Conservation (phyloP, 2,888 invertebrate genomes). For the Deilephila elpenor region DNA sequence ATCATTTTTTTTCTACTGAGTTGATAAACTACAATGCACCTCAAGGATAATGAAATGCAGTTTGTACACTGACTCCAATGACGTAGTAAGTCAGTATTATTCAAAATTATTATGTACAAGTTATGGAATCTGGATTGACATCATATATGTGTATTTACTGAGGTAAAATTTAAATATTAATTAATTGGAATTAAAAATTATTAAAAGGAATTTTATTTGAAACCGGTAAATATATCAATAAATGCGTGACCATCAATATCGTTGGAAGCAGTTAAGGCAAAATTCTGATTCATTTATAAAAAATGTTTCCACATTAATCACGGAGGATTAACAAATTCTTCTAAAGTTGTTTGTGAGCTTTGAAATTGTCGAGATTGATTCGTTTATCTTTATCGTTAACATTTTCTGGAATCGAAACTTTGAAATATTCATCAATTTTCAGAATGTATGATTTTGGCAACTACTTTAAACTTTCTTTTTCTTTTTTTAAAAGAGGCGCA, state of each 20-base stretch:
- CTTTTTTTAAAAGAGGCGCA: too few species aligned
- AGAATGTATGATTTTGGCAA: background rate
- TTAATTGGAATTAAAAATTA: too few species aligned
- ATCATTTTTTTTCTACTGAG: too few species aligned
- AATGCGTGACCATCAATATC: background rate
- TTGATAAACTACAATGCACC: too few species aligned
- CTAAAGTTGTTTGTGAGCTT: background rate
- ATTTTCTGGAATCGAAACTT: background rate
- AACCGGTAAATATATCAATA: background rate
- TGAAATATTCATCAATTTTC: background rate
- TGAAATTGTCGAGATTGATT: slow-evolving; percentile 2
- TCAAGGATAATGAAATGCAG: too few species aligned
- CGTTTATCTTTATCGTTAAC: slow-evolving; percentile 5
- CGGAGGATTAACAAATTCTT: slow-evolving; percentile 9
- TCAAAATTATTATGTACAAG: too few species aligned
- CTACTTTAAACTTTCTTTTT: too few species aligned
- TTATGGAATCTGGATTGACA: too few species aligned
- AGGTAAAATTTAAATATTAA: too few species aligned
- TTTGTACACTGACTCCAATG: too few species aligned
- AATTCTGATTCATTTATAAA: background rate
- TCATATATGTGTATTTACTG: too few species aligned
- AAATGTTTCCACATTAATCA: slow-evolving; percentile 29
- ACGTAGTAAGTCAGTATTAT: too few species aligned
- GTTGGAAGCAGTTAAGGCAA: background rate
- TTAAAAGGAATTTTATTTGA: background rate